Conservation (phyloP, 2,113 vertebrate genomes). For the Cynopterus brachyotis region DNA sequence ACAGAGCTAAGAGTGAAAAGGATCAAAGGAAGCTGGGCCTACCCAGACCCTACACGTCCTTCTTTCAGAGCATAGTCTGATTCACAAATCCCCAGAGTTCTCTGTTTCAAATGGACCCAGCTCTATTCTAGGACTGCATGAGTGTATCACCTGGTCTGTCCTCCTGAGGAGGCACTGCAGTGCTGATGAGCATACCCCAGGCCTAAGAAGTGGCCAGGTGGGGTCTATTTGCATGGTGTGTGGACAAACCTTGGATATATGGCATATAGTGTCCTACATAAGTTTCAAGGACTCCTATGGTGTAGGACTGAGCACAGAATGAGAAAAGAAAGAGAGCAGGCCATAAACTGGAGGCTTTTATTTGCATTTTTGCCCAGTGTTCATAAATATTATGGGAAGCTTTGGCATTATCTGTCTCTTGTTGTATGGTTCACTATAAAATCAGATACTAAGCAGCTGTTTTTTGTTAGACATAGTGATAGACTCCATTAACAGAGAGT, state of each 20-base stretch:
- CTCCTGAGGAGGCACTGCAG: not conserved
- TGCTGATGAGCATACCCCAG: not conserved
- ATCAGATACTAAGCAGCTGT: not conserved
- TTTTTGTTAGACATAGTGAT: not conserved
- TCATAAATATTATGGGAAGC: not conserved
- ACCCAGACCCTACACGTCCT: accelerated
- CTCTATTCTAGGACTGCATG: not conserved
- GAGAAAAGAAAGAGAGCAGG: not conserved
- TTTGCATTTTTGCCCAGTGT: not conserved
- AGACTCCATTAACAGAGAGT: not conserved
- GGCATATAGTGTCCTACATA: not conserved
- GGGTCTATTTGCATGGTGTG: not conserved
- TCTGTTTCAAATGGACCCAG: not conserved
- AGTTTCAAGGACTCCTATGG: not conserved
- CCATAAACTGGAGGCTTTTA: not conserved
- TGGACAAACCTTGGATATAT: not conserved
- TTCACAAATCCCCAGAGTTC: not conserved
- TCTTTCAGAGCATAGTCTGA: not conserved
- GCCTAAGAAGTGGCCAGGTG: not conserved
- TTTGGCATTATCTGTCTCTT: not conserved
- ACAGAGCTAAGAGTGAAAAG: not conserved
- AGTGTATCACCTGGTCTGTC: not conserved
- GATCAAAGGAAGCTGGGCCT: not conserved
- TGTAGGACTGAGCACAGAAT: not conserved
- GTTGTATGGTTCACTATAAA: not conserved